Evolutionary conservation across 2,113 vertebrate genomes (phyloP), one percentile per base, ranked within the genome.

Genomic region (Egretta garzetta): DNA sequence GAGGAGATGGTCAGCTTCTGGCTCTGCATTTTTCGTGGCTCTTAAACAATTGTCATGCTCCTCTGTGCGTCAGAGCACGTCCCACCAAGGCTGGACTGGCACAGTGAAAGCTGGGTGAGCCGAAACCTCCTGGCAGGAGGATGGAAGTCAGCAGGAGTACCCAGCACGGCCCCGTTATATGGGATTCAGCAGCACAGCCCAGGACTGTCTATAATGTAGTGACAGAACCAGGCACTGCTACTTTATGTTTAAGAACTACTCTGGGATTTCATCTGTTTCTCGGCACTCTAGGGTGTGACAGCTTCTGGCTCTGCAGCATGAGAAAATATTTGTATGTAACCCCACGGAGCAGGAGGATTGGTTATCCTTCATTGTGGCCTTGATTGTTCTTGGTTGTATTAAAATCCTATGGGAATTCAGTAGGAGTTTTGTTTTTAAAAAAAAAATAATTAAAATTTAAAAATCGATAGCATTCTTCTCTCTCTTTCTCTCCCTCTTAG

Each of bases 51-150:
- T 60, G 26, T 30, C 8, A 10, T 8, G 1, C 4, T 50, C 20
- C 16, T 41, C 49, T 63, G 4, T 5, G 7, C 33, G 20, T n/a
- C 32, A 5, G 6, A 24, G 10, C 32, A 39, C 26, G 5, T 58
- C 22, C 9, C 4, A 1, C 3, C 0, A 1, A 28, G 20, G 20
- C 12, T 37, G 28, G 21, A 15, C 12, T 10, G 15, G 20, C 7
- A 18, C 15, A 21, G 2, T 7, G 30, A 75, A 60, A 19, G 21
- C 27, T 4, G n/a, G 5, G 0, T 21, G 37, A 85, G 39, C 9
- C n/a, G 16, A 90, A 83, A 68, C 3, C 9, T 83, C 27, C 14
- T 9, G 2, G 20, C 12, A 45, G 20, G 6, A n/a, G 2, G 4
- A 22, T 4, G 6, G 3, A 5, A 18, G 21, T 41, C 28, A 72